These are phyloP conservation scores for Antheraea assamensis DNA, from an alignment of 2,888 invertebrate genomes.

Conservation along the genomic window DNA sequence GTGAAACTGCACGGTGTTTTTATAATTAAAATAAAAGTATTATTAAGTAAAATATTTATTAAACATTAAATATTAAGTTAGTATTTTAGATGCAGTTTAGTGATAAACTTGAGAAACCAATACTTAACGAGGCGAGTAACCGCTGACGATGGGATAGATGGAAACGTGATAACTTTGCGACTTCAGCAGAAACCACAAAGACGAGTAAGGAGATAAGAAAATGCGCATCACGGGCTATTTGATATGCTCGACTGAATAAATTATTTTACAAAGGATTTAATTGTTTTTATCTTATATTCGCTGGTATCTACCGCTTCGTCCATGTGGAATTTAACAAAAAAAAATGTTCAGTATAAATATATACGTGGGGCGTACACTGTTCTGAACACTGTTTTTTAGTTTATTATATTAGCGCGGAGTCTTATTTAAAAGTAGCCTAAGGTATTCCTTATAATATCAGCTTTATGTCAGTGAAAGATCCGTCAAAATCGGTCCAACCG, in stretches of 20 bases:
- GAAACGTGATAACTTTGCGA: conserved; percentile 25
- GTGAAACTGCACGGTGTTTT: too few relatives aligned
- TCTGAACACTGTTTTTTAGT: too few relatives aligned
- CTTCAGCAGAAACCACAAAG: conserved; percentile 22
- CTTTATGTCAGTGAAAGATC: too few relatives aligned
- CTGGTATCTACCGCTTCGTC: neutral
- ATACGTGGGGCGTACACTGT: too few relatives aligned
- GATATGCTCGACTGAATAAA: neutral
- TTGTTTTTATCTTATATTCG: neutral
- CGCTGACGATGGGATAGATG: conserved; percentile 32
- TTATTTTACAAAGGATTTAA: neutral
- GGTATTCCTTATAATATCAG: too few relatives aligned
- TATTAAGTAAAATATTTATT: neutral
- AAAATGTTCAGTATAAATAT: too few relatives aligned
- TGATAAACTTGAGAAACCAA: conserved; percentile 31
- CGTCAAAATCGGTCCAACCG: too few relatives aligned
- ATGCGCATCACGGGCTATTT: conserved; percentile 15
- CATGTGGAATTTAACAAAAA: too few relatives aligned
- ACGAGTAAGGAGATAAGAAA: neutral
- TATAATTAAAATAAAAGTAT: too few relatives aligned
- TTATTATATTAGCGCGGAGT: too few relatives aligned
- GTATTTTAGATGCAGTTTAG: neutral
- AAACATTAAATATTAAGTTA: neutral
- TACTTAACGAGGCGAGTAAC: conserved; percentile 44
- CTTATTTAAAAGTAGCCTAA: too few relatives aligned